Percentiles rank a stretch among this genome's conserved stretches.
These are phyloP conservation scores for Macropus fuliginosus DNA, from an alignment of 2,797 vertebrate species.

Conservation along the genomic window DNA sequence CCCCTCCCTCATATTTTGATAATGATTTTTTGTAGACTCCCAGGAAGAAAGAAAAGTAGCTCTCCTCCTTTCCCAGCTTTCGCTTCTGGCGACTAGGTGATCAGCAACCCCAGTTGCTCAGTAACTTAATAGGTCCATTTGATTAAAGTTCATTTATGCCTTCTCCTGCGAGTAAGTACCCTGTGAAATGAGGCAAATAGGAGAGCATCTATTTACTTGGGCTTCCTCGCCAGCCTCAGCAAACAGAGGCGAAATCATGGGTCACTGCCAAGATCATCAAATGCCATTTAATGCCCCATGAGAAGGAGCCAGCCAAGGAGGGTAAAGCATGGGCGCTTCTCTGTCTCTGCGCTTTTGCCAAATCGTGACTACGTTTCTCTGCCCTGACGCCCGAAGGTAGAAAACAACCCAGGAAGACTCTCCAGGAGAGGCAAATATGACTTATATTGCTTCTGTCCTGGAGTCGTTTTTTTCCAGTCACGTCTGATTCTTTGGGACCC, in stretches of 20 bases:
- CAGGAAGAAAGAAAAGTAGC: slow-evolving; percentile 5
- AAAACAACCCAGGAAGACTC: not conserved
- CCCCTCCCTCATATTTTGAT: slow-evolving; percentile 35
- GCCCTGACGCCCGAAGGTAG: not conserved
- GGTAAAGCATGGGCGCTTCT: not conserved
- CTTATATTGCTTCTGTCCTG: not conserved
- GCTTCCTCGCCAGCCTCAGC: not conserved
- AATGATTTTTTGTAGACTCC: slow-evolving; percentile 54
- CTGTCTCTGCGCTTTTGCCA: not conserved
- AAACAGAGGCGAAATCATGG: slow-evolving; percentile 50
- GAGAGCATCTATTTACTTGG: not conserved
- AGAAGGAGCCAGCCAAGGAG: slow-evolving; percentile 1
- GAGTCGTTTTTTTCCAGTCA: not conserved
- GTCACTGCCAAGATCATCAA: not conserved
- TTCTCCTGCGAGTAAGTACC: slow-evolving; percentile 34
- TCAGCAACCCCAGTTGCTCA: slow-evolving; percentile 45
- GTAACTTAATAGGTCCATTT: slow-evolving; percentile 33
- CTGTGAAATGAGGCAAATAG: slow-evolving; percentile 47
- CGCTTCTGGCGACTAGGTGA: slow-evolving; percentile 38
- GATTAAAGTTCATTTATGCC: slow-evolving; percentile 60
- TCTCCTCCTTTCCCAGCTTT: slow-evolving; percentile 48
- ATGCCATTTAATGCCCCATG: not conserved
- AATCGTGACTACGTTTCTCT: not conserved
- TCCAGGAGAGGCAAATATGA: not conserved
- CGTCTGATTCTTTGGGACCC: not conserved